A percentile compares a stretch with the other conserved stretches of the same genome.
These are phyloP conservation scores for Thalpophila matura DNA, from an alignment of 2,888 invertebrate genomes.

Conservation along the genomic window DNA sequence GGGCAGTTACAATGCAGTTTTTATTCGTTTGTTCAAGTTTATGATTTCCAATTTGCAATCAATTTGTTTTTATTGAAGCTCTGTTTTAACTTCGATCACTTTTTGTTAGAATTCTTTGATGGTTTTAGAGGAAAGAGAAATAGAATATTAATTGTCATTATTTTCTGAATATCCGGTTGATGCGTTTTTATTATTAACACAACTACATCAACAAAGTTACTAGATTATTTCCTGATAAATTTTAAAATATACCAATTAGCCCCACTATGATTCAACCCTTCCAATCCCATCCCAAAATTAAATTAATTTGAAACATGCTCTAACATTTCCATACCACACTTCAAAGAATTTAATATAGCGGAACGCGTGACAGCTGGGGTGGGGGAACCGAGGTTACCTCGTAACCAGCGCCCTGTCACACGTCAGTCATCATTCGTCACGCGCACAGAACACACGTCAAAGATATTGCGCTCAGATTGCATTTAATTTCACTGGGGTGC, in stretches of 20 bases:
- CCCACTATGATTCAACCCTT: slow-evolving; percentile 6
- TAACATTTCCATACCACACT: slow-evolving; percentile 62
- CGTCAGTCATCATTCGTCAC: slow-evolving; percentile 87
- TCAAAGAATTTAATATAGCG: slow-evolving; percentile 76
- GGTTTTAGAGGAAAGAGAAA: neutral
- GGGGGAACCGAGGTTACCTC: slow-evolving; percentile 71
- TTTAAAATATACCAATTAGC: slow-evolving; percentile 21
- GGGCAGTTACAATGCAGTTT: slow-evolving; percentile 56
- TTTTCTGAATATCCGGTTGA: neutral
- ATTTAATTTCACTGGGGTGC: slow-evolving; percentile 73
- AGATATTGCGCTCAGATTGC: slow-evolving; percentile 77
- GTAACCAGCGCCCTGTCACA: slow-evolving; percentile 70
- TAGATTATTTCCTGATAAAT: too few relatives aligned
- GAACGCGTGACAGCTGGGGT: slow-evolving; percentile 62
- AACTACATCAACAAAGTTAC: neutral
- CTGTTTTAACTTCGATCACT: slow-evolving; percentile 4
- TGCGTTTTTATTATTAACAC: neutral
- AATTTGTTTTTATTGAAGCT: slow-evolving; percentile 44
- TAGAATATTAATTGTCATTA: neutral
- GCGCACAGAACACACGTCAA: slow-evolving; percentile 77
- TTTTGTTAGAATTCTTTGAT: slow-evolving; percentile 6
- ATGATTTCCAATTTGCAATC: slow-evolving; percentile 54
- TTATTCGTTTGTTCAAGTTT: slow-evolving; percentile 56
- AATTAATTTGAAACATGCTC: slow-evolving; percentile 57
- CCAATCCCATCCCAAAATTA: slow-evolving; percentile 25